Conservation (phyloP, 2,888 invertebrate species). For the Catotricha subobsoleta region DNA sequence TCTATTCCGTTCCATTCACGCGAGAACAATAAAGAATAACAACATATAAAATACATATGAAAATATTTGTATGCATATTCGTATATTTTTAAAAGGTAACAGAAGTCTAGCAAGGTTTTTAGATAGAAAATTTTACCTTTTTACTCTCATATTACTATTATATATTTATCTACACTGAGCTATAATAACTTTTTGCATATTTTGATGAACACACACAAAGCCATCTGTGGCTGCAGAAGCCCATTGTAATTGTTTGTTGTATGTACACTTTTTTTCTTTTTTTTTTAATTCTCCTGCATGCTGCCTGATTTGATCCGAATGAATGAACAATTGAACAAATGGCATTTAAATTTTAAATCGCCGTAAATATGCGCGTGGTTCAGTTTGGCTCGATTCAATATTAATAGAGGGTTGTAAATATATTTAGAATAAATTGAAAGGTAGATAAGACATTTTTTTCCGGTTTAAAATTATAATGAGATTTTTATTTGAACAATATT, state of each 20-base stretch:
- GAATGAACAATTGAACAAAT: conserved; percentile 10
- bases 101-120: background rate
- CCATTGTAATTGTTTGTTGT: conserved; percentile 4
- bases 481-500: too few relatives aligned
- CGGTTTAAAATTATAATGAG: too few relatives aligned
- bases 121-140: background rate
- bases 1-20: conserved; percentile 5
- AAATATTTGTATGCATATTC: background rate
- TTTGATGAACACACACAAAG: conserved; percentile 4
- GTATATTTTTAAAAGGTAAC: background rate
- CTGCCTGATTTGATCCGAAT: conserved; percentile 8
- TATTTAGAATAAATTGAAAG: too few relatives aligned
- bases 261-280: background rate
- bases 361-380: too few relatives aligned
- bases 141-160: too few relatives aligned
- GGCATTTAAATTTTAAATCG: conserved; percentile 10
- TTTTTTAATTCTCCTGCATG: conserved; percentile 1
- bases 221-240: conserved; percentile 5
- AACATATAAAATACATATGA: background rate
- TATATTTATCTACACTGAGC: background rate
- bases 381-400: too few relatives aligned
- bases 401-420: too few relatives aligned
- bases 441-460: too few relatives aligned
- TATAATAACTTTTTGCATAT: background rate
- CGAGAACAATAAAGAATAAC: conserved; percentile 5